Percentiles rank a stretch among this genome's conserved stretches.
These are phyloP conservation scores for Micromys minutus DNA, from an alignment of 2,113 vertebrate genomes.

Conservation along the genomic window DNA sequence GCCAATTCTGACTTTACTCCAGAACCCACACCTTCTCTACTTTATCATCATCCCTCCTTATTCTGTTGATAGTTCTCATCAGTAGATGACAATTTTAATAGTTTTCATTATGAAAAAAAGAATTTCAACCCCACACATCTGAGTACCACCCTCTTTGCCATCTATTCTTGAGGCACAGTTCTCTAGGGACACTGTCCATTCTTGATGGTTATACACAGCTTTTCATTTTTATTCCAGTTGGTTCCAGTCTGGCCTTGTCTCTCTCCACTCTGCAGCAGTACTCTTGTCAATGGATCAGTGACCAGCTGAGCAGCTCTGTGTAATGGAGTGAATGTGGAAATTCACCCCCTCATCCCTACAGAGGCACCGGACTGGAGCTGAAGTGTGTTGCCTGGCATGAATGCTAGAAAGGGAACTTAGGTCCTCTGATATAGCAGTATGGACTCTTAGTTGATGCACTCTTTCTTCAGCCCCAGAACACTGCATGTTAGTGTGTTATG, in stretches of 20 bases:
- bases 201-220: background rate
- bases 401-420: background rate
- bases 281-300: background rate
- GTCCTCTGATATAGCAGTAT: background rate
- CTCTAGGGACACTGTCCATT: background rate
- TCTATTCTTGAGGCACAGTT: background rate
- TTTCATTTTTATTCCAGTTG: background rate
- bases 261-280: accelerated
- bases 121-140: background rate
- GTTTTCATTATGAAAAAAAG: background rate
- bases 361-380: background rate
- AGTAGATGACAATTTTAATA: background rate
- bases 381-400: background rate
- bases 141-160: too few relatives aligned
- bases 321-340: accelerated
- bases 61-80: background rate
- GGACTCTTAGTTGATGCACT: background rate
- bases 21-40: background rate
- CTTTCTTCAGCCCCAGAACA: accelerated
- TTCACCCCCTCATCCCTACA: background rate
- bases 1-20: background rate
- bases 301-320: too few relatives aligned
- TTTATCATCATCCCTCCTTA: accelerated
- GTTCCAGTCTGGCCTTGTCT: accelerated
- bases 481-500: accelerated